These are phyloP conservation scores for Tetramorium alpestre DNA, from an alignment of 1,140 invertebrate species.

Conservation along the genomic window DNA sequence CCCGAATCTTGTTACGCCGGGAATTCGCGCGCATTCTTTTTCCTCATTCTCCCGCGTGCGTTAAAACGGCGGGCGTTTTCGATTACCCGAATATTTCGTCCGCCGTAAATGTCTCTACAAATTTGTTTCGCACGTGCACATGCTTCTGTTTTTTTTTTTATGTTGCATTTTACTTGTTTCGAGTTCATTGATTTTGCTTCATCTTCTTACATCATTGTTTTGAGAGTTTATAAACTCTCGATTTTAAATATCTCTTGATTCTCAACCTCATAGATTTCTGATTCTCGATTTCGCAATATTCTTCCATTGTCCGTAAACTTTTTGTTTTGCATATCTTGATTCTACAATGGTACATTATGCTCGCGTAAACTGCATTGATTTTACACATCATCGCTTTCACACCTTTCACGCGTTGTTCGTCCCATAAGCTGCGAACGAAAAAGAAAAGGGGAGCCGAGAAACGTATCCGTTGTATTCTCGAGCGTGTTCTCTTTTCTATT, in stretches of 20 bases:
- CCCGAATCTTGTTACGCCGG: conserved; percentile 11
- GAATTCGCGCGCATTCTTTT: not conserved
- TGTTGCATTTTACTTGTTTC: not conserved
- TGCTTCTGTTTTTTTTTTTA: not conserved
- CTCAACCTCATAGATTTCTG: not conserved
- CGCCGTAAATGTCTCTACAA: not conserved
- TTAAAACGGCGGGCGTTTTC: not conserved
- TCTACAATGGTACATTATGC: not conserved
- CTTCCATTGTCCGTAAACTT: not conserved
- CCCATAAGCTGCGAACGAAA: not conserved
- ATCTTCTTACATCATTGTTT: not conserved
- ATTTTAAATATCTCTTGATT: not conserved
- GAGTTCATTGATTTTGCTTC: not conserved
- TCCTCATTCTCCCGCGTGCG: not conserved
- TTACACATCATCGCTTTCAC: not conserved
- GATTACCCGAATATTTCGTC: not conserved
- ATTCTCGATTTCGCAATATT: not conserved
- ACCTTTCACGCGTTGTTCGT: not conserved
- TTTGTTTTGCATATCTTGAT: not conserved
- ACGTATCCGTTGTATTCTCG: not conserved
- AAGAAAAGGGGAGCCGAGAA: not conserved
- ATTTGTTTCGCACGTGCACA: not conserved
- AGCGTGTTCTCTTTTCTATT: conserved; percentile 4
- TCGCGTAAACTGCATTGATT: not conserved
- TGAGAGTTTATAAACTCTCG: not conserved